Percentiles rank a stretch among this genome's conserved stretches.
These are phyloP conservation scores for Centropus bengalensis DNA, from an alignment of 2,113 vertebrate species.

Conservation along the genomic window DNA sequence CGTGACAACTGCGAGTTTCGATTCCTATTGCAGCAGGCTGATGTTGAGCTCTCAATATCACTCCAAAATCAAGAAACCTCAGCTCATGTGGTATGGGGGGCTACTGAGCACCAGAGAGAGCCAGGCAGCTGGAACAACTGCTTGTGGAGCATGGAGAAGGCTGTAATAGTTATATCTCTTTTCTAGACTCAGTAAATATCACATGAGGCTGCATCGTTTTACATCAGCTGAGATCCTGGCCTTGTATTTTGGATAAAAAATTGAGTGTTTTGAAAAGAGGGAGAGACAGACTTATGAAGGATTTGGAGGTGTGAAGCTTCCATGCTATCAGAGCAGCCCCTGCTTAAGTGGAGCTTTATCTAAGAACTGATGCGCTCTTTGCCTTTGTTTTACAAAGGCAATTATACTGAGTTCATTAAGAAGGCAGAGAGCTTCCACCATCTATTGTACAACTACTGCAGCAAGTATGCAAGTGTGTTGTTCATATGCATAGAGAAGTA, in stretches of 20 bases:
- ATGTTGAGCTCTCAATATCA: background rate
- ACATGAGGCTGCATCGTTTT: background rate
- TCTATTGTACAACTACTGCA: background rate
- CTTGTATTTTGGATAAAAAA: background rate
- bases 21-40: background rate
- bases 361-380: conserved; percentile 12
- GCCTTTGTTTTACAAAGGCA: background rate
- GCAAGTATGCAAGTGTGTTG: background rate
- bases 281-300: background rate
- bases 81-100: fast-evolving
- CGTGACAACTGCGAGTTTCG: background rate
- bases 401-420: conserved; percentile 31
- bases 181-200: background rate
- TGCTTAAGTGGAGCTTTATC: background rate
- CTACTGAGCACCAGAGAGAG: background rate
- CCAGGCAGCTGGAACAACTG: background rate
- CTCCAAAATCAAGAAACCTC: background rate
- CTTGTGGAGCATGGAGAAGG: background rate
- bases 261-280: background rate
- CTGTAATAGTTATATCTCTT: background rate
- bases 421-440: background rate
- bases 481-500: background rate
- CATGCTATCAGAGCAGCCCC: background rate
- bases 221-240: background rate
- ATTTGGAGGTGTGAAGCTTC: background rate